phyloP scores from a whole-genome alignment of 2,888 invertebrate genomes.

The Campoplex capitator region DNA sequence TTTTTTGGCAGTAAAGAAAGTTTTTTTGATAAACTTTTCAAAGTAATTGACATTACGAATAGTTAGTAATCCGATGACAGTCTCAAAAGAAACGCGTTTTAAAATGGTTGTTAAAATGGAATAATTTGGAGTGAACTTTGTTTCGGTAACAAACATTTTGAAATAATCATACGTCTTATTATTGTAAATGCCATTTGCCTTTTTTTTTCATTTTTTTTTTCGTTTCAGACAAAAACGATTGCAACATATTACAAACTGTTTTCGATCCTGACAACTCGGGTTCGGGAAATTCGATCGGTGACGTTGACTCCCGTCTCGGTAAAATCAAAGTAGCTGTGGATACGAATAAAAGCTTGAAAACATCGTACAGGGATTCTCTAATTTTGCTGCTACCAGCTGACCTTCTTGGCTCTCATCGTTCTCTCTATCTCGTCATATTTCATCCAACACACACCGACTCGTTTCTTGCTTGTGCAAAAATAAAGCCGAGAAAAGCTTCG shows the following conservation, averaged over 20 bases:
- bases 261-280: slow-evolving; percentile 93
- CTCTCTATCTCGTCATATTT: slow-evolving; percentile 92
- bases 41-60: too few species aligned
- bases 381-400: slow-evolving; percentile 90
- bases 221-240: slow-evolving; percentile 86
- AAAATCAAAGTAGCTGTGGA: slow-evolving; percentile 90
- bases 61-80: too few species aligned
- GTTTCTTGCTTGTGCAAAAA: slow-evolving; percentile 93
- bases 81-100: not conserved
- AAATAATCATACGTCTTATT: not conserved
- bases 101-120: not conserved
- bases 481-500: slow-evolving; percentile 89
- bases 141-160: not conserved
- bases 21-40: too few species aligned
- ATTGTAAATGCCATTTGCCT: not conserved
- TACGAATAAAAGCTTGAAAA: slow-evolving; percentile 86
- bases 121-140: not conserved
- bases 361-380: slow-evolving; percentile 89
- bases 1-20: not conserved
- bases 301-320: slow-evolving; percentile 91
- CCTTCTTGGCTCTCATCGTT: slow-evolving; percentile 90
- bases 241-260: slow-evolving; percentile 93
- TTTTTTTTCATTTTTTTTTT: slow-evolving; percentile 58
- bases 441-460: slow-evolving; percentile 91
- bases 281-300: slow-evolving; percentile 90